Conservation (phyloP, 2,797 vertebrate species). For the Allobates femoralis region DNA sequence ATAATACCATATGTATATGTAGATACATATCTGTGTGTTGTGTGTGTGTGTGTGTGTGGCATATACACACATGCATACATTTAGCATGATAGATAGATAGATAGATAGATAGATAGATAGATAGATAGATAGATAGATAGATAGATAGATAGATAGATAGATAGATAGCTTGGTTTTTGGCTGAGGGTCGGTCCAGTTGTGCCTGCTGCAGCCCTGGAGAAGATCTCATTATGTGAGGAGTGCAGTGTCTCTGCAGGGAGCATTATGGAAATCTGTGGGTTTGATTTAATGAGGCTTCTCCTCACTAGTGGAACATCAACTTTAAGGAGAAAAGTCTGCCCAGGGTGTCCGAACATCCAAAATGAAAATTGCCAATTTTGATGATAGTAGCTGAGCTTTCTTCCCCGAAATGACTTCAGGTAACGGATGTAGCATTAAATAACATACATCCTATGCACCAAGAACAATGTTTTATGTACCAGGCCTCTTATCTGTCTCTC, state of each 20-base stretch:
- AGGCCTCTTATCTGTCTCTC: slow-evolving; percentile 96
- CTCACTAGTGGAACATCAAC: slow-evolving; percentile 87
- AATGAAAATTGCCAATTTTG: slow-evolving; percentile 87
- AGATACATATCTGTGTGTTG: too few species aligned
- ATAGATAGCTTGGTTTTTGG: slow-evolving; percentile 48
- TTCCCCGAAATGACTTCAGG: slow-evolving; percentile 84
- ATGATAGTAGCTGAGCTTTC: slow-evolving; percentile 83
- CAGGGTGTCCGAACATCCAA: slow-evolving; percentile 84
- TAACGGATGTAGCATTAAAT: slow-evolving; percentile 90
- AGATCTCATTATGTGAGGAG: slow-evolving; percentile 90
- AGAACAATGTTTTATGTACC: slow-evolving; percentile 96
- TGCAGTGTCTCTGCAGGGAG: slow-evolving; percentile 90
- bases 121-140: slow-evolving; percentile 72
- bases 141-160: slow-evolving; percentile 15
- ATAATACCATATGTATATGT: too few species aligned
- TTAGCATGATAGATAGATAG: too few species aligned
- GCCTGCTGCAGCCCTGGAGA: slow-evolving; percentile 87
- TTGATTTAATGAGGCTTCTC: slow-evolving; percentile 93
- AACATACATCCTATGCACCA: slow-evolving; percentile 90
- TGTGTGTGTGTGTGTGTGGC: too few species aligned
- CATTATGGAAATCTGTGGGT: slow-evolving; percentile 93
- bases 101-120: slow-evolving; percentile 41
- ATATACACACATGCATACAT: too few species aligned
- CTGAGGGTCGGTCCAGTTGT: slow-evolving; percentile 82
- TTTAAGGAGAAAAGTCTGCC: slow-evolving; percentile 86